Base-by-base conservation (phyloP, 92 coral and sea anemone species). In the Siderastrea radians region DNA sequence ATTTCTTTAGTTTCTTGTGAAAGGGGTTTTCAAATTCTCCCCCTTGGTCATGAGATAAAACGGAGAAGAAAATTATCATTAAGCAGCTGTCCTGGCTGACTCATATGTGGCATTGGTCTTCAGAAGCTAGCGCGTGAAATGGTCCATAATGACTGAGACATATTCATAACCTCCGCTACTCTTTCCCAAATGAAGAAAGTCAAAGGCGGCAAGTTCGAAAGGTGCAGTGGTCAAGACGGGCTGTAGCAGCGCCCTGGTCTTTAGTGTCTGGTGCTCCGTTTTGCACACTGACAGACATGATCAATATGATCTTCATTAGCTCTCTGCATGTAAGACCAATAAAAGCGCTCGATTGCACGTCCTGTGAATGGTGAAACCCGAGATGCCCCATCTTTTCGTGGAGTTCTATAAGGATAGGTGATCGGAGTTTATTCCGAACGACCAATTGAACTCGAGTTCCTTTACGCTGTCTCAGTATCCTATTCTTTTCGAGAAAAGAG, bases 331-430 rank as follows among this genome's bases (percentile, higher is more conserved):
- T 59, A 68, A 8, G 90, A 92, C 89, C 95, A 92, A 55, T 75
- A 92, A 79, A 92, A 88, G 78, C 90, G 88, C 47, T 88, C 95
- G 51, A 87, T 75, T 6, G 83, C 92, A 4, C 82, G 84, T 16
- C 62, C 46, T 17, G 63, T 2, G 81, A 74, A 49, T 79, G 38
- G 13, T 90, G 87, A 2, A 79, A 48, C 1, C 91, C 84, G 26
- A 91, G 86, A 66, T 91, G 94, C 6, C 94, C 94, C 94, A 91
- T 92, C 38, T 88, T 79, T 43, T 92, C 92, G 10, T 92, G 95
- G 2, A 83, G 75, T 72, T 77, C 92, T 52, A 53, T 78, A 53
- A 82, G 76, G 14, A 92, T 82, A 8, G 79, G 45, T 16, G 54
- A 16, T 12, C 78, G 88, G 77, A 71, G 89, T 48, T 78, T 84